Evolutionary conservation across 2,113 vertebrate genomes (phyloP), one percentile per base, ranked within the genome.

Genomic region (Callipepla squamata): DNA sequence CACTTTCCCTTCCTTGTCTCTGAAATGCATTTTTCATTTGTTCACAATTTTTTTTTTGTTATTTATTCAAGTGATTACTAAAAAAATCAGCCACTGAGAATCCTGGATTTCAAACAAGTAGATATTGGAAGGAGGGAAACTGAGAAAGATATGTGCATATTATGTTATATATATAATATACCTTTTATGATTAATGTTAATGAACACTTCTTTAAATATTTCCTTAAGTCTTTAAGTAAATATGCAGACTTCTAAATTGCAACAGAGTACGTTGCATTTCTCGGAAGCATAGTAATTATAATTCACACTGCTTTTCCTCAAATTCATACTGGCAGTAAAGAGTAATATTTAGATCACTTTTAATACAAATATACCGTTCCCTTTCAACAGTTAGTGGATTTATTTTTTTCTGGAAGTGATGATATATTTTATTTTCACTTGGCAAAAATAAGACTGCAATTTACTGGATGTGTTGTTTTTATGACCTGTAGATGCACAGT

Each of bases 401-500:
- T 82, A 16, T 42, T 85, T 85, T 62, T 77, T 92, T 69, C 79
- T 80, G 67, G 65, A 93, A 79, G 40, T 66, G 87, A 72, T 70
- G 76, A 59, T 72, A 47, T 69, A 83, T 89, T 94, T 94, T 44
- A 69, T 63, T 89, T 92, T 83, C 77, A 32, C 57, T 44, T 83
- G 80, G 84, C 80, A 87, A 80, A 86, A 94, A 45, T 1, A 1
- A 21, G 42, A 55, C 28, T 23, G 61, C 68, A 63, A 32, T 93
- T 90, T 90, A 58, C 76, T 78, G 85, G 55, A 91, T 95, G 91
- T 94, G 88, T 80, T 83, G 76, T 44, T 95, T 96, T 90, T 94
- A 80, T 67, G 93, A 96, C 72, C 82, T 74, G 63, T 87, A 70
- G 85, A 70, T 88, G 82, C 72, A 55, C 62, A 9, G 42, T 11